Evolutionary conservation across 1,140 invertebrate genomes (phyloP).

Genomic region (Micrasema minimum): DNA sequence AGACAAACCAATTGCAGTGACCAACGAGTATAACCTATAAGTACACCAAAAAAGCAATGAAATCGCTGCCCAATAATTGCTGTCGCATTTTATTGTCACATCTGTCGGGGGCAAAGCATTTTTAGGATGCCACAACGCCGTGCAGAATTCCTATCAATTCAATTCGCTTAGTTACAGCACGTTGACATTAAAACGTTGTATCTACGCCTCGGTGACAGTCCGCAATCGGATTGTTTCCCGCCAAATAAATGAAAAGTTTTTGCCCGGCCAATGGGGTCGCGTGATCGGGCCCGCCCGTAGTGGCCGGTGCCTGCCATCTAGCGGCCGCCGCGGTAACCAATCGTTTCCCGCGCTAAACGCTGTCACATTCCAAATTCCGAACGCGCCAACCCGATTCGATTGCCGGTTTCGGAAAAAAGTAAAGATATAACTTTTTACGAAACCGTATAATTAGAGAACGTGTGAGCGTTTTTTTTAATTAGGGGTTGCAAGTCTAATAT

Average conservation of each 20-base stretch:
- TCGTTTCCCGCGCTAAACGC: constrained; percentile 9
- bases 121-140: constrained; percentile 12
- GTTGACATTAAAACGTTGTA: constrained; percentile 32
- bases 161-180: constrained; percentile 20
- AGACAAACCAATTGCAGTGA: no score
- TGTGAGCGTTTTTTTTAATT: no score
- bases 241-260: constrained; percentile 31
- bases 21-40: no score
- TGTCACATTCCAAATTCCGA: constrained; percentile 29
- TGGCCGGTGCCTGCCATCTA: constrained; percentile 11
- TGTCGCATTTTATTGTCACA: constrained; percentile 19
- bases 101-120: constrained; percentile 15
- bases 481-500: no score
- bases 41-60: no score
- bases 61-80: no score
- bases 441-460: no score
- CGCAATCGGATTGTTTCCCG: constrained; percentile 27
- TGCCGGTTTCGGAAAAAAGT: no score
- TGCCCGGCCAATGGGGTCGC: constrained; percentile 17
- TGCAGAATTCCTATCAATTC: constrained; percentile 21
- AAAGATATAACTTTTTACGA: no score
- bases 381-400: constrained; percentile 5
- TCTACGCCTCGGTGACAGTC: constrained; percentile 13
- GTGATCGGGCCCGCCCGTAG: background rate
- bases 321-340: constrained; percentile 27